A percentile compares a stretch with the other conserved stretches of the same genome.
phyloP scores from a whole-genome alignment of 2,797 vertebrate species.

The Sebastes flavidus region DNA sequence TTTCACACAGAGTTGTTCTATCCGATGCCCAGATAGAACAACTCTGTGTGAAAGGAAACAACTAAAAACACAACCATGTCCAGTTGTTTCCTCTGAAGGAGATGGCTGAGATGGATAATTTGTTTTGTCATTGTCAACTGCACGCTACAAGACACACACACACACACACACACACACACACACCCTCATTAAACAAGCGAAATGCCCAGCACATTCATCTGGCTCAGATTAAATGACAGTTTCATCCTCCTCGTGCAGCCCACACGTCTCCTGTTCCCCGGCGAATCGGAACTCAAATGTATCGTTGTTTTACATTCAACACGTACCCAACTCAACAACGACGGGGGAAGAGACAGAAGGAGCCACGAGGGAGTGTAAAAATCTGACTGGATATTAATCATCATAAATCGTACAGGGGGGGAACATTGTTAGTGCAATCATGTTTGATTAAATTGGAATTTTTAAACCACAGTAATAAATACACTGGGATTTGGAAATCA shows the following conservation, averaged over 20 bases:
- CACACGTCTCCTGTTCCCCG: background rate
- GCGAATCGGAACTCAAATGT: conserved; percentile 25
- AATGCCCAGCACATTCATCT: conserved; percentile 1
- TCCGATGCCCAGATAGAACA: too few species aligned
- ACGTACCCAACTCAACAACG: conserved; percentile 1
- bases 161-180: background rate
- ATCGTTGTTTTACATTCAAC: conserved; percentile 38
- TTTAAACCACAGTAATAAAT: conserved; percentile 27
- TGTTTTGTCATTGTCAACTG: background rate
- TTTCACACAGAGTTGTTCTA: background rate
- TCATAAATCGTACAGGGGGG: conserved; percentile 22
- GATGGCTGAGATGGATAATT: background rate
- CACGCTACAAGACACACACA: background rate
- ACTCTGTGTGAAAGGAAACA: background rate
- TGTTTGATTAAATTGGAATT: conserved; percentile 53
- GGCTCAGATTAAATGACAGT: conserved; percentile 4
- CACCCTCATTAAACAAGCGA: background rate
- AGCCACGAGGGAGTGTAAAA: background rate
- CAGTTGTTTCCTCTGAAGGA: background rate
- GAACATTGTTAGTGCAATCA: conserved; percentile 45
- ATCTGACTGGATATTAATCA: conserved; percentile 31
- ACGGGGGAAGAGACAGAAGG: background rate
- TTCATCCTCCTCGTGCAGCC: conserved; percentile 14
- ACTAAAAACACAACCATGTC: background rate
- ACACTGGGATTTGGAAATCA: conserved; percentile 45